Evolutionary conservation across 2,888 invertebrate species (phyloP), one percentile per base, ranked within the genome.

Genomic region (Chydorus sphaericus): DNA sequence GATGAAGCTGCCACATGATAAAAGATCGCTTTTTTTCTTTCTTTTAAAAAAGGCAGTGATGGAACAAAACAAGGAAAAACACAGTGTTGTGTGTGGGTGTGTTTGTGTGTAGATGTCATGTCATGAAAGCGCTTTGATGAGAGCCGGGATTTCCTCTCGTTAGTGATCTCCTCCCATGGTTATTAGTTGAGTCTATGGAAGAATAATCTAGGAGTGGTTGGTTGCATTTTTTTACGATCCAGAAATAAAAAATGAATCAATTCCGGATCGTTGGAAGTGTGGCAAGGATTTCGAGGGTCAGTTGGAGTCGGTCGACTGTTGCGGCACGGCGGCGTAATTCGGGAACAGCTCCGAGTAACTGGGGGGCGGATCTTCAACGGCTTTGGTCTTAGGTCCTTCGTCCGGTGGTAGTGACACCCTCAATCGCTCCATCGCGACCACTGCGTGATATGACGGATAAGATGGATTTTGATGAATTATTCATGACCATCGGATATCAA

Each of bases 271-370:
- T n/a, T n/a, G n/a, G n/a, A n/a, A n/a, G n/a, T n/a, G n/a, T n/a
- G n/a, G n/a, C n/a, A n/a, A n/a, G n/a, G n/a, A n/a, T n/a, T 26
- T 44, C 44, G 28, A 26, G 44, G 26, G 44, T 44, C 44, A 44
- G 26, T 44, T 44, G 26, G 44, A 44, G 44, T 44, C 44, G n/a
- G 44, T 44, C 28, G 44, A 44, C 28, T 44, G 44, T 28, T 44
- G 44, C 26, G 44, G 44, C 44, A 44, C 44, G 20, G 44, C 44
- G 23, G 44, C 44, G 26, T 44, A 44, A 44, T 48, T 26, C 49
- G 55, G 55, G 48, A 55, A 55, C 18, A 55, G 48, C 36, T 55
- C 55, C 48, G 48, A 37, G 29, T 55, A 55, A 33, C 55, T 55
- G n/a, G 55, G 55, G n/a, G 55, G 55, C 20, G 48, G 55, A 39